These are phyloP conservation scores for Scalopus aquaticus DNA, from an alignment of 2,113 vertebrate genomes.

Conservation along the genomic window DNA sequence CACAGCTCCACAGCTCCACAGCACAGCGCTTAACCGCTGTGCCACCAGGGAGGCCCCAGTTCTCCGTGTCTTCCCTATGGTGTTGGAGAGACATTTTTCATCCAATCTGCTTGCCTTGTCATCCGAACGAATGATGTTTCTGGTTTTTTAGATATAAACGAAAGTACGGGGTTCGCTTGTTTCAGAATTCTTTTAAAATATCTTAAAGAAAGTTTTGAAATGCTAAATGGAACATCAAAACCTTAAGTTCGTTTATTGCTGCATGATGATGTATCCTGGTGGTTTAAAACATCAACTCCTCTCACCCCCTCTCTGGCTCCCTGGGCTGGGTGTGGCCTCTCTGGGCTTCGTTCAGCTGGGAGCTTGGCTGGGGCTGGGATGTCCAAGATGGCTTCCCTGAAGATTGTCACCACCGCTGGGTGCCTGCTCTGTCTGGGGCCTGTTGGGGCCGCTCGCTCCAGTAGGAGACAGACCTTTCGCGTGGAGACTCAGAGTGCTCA, in stretches of 20 bases:
- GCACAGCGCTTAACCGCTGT: no score
- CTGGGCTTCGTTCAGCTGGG: neutral
- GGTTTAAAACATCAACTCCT: neutral
- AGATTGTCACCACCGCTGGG: neutral
- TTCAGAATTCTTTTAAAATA: conserved; percentile 30
- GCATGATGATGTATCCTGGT: neutral
- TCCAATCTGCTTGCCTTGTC: neutral
- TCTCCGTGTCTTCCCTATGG: neutral
- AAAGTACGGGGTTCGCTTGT: neutral
- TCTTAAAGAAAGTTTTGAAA: conserved; percentile 25
- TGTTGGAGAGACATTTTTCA: neutral
- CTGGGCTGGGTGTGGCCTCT: neutral
- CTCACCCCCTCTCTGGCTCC: accelerated
- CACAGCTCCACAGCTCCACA: no score
- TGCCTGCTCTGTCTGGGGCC: neutral
- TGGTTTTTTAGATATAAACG: conserved; percentile 29
- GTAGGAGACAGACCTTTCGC: neutral
- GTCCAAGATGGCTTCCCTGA: neutral
- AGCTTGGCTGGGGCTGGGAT: neutral
- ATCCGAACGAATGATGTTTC: neutral
- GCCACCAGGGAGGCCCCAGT: no score
- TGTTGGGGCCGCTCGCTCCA: neutral
- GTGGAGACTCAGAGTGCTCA: neutral
- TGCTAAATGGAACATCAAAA: conserved; percentile 18
- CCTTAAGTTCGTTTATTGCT: conserved; percentile 19